A percentile compares a stretch with the other conserved stretches of the same genome.
Evolutionary conservation across 2,797 vertebrate genomes (phyloP).

Genomic region (Hirundo rustica): DNA sequence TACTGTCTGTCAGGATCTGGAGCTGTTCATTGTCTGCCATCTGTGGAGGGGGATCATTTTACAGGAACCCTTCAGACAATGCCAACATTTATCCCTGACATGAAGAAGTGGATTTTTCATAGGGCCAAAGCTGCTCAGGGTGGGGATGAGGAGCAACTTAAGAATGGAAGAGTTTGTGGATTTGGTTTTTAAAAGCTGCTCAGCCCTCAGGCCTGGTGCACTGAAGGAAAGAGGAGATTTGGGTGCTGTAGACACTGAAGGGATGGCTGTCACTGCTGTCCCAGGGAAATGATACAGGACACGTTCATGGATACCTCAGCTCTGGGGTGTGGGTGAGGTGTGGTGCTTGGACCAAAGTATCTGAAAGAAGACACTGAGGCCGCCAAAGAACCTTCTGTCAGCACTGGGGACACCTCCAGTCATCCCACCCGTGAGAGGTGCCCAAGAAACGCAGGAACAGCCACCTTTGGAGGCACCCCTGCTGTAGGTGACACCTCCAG

Average conservation of each 20-base stretch:
- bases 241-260: neutral
- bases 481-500: neutral
- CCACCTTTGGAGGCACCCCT: neutral
- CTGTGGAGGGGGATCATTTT: neutral
- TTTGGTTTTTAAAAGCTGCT: neutral
- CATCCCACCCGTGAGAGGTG: accelerated
- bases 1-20: neutral
- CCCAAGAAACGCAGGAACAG: neutral
- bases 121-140: neutral
- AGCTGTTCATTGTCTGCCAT: neutral
- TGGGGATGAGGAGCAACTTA: accelerated
- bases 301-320: neutral
- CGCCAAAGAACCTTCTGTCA: neutral
- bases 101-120: neutral
- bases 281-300: neutral
- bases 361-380: neutral
- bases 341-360: neutral
- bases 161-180: neutral
- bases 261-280: neutral
- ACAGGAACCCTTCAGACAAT: neutral
- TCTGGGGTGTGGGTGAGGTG: neutral
- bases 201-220: neutral
- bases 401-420: neutral
- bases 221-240: neutral
- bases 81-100: neutral